A percentile compares a stretch with the other conserved stretches of the same genome.
Evolutionary conservation across 2,797 vertebrate species (phyloP).

Genomic region (Hyperoplus immaculatus): DNA sequence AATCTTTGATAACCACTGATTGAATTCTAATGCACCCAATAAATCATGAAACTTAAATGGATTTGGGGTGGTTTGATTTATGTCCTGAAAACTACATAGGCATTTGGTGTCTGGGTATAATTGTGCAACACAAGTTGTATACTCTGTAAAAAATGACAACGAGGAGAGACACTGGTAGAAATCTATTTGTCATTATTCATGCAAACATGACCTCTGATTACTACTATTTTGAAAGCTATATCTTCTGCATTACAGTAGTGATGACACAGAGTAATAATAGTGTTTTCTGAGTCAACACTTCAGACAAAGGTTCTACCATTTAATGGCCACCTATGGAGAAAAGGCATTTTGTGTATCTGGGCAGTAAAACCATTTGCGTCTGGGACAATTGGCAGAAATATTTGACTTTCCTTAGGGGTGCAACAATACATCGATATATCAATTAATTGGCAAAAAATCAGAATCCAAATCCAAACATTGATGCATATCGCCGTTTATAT

Average conservation of each 20-base stretch:
- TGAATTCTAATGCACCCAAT: conserved; percentile 53
- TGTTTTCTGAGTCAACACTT: neutral
- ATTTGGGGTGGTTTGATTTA: conserved; percentile 48
- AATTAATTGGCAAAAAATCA: no score
- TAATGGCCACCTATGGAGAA: neutral
- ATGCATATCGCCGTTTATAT: no score
- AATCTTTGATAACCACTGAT: conserved; percentile 54
- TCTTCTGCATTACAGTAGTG: no score
- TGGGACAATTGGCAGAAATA: neutral
- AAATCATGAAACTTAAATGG: conserved; percentile 54
- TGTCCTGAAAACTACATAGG: conserved; percentile 29
- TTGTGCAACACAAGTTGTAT: conserved; percentile 19
- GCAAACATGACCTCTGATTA: no score
- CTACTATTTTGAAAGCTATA: no score
- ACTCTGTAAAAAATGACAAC: no score
- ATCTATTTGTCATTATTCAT: no score
- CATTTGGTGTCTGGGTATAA: conserved; percentile 27
- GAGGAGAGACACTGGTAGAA: no score
- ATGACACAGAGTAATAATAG: no score
- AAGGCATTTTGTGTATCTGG: neutral
- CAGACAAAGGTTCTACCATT: neutral
- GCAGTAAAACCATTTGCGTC: neutral
- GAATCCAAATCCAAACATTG: no score
- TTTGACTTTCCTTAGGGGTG: no score
- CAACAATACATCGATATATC: no score